A percentile compares a stretch with the other conserved stretches of the same genome.
Conservation (phyloP, 2,797 vertebrate genomes). For the Gadopsis marmoratus region DNA sequence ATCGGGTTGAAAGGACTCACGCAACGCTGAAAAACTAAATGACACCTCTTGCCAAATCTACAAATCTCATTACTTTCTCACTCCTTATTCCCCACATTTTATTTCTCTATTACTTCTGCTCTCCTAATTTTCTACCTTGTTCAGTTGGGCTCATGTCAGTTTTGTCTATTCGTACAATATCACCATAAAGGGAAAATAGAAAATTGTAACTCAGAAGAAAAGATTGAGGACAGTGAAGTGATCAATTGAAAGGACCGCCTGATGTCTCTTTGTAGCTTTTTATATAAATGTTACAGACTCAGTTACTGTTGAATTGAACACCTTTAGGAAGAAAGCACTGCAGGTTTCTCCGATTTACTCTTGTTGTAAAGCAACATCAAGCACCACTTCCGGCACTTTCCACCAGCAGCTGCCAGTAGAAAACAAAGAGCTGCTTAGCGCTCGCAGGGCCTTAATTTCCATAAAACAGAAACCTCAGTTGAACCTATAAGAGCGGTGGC, state of each 20-base stretch:
- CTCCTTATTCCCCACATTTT: not conserved
- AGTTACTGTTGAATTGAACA: slow-evolving; percentile 18
- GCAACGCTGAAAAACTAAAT: slow-evolving; percentile 15
- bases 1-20: slow-evolving; percentile 33
- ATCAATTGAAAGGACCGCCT: not conserved
- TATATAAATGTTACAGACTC: not conserved
- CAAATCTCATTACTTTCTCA: not conserved
- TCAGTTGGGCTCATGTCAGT: not conserved
- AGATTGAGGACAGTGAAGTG: not conserved
- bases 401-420: slow-evolving; percentile 17
- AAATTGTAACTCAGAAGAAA: not conserved
- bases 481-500: slow-evolving; percentile 29
- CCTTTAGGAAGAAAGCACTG: slow-evolving; percentile 13
- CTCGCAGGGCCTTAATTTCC: slow-evolving; percentile 43
- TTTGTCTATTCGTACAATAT: not conserved
- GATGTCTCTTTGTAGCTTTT: not conserved
- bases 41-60: slow-evolving; percentile 28
- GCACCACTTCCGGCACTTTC: slow-evolving; percentile 31
- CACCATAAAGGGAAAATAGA: not conserved
- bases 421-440: slow-evolving; percentile 9
- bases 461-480: slow-evolving; percentile 38
- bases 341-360: slow-evolving; percentile 31
- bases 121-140: not conserved
- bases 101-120: not conserved
- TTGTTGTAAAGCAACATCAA: slow-evolving; percentile 57